Percentiles rank a stretch among this genome's conserved stretches.
Conservation (phyloP, 1,140 invertebrate genomes). For the Radopholus similis region DNA sequence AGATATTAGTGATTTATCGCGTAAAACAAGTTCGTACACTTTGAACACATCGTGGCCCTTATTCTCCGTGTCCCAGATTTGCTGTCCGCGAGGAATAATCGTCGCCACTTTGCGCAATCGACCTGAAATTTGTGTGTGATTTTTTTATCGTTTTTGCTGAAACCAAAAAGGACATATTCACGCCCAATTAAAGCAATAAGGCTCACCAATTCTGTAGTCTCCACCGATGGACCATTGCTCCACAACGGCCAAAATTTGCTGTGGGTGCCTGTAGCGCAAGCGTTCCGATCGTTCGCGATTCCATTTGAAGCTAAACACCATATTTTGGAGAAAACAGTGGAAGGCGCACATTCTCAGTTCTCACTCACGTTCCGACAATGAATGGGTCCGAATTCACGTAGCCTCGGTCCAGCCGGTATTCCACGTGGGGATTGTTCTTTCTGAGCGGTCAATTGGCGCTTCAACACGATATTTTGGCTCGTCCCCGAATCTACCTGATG, state of each 20-base stretch:
- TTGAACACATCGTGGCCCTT: conserved; percentile 57
- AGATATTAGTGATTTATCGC: no score
- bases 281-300: conserved; percentile 40
- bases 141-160: no score
- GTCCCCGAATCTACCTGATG: conserved; percentile 40
- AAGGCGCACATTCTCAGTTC: not conserved
- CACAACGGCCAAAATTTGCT: conserved; percentile 51
- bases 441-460: conserved; percentile 23
- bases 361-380: conserved; percentile 51
- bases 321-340: conserved; percentile 2
- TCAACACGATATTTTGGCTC: not conserved
- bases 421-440: conserved; percentile 53
- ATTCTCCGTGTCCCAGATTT: conserved; percentile 53
- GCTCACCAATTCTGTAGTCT: conserved; percentile 37
- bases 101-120: conserved; percentile 46
- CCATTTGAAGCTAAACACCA: conserved; percentile 43
- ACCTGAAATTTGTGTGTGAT: conserved; percentile 27
- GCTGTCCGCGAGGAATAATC: conserved; percentile 46
- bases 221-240: conserved; percentile 56
- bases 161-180: not conserved
- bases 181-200: not conserved
- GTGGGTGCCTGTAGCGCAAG: conserved; percentile 34
- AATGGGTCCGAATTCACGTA: conserved; percentile 53
- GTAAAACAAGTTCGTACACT: conserved; percentile 20
- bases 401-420: conserved; percentile 41